These are phyloP conservation scores for Dufourea novaeangliae DNA, from an alignment of 1,140 invertebrate species.

Conservation along the genomic window DNA sequence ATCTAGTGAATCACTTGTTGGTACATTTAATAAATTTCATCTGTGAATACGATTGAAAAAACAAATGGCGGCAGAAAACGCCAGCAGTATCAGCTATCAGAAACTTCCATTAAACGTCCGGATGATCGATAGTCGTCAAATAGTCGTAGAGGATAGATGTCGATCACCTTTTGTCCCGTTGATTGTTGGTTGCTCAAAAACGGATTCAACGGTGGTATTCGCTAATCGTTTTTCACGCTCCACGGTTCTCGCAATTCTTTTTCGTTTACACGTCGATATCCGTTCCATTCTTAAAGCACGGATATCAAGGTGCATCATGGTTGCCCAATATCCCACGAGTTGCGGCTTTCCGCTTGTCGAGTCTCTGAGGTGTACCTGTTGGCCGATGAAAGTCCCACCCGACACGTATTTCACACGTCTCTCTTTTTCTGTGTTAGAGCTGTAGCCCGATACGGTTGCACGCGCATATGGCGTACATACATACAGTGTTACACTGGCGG, in stretches of 20 bases:
- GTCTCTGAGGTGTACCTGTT: constrained; percentile 8
- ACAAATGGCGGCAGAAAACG: no score
- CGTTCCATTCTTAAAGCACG: constrained; percentile 31
- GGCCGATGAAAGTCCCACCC: constrained; percentile 30
- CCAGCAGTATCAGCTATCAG: no score
- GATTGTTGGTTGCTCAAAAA: neutral
- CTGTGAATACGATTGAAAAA: no score
- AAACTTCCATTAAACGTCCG: no score
- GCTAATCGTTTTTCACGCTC: constrained; percentile 32
- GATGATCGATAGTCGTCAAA: neutral
- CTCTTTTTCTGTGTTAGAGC: no score
- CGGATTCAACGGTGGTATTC: neutral
- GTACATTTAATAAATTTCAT: no score
- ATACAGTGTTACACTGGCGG: no score
- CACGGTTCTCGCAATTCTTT: constrained; percentile 25
- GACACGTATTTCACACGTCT: constrained; percentile 1
- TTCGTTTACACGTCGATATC: neutral
- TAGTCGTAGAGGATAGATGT: neutral
- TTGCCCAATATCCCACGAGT: constrained; percentile 24
- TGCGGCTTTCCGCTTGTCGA: constrained; percentile 21
- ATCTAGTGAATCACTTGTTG: no score
- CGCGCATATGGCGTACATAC: neutral
- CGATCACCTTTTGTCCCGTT: constrained; percentile 11
- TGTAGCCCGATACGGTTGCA: neutral
- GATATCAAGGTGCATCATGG: constrained; percentile 48